Percentiles rank a stretch among this genome's conserved stretches.
Conservation (phyloP, 2,113 vertebrate species). For the Pelecanus crispus region DNA sequence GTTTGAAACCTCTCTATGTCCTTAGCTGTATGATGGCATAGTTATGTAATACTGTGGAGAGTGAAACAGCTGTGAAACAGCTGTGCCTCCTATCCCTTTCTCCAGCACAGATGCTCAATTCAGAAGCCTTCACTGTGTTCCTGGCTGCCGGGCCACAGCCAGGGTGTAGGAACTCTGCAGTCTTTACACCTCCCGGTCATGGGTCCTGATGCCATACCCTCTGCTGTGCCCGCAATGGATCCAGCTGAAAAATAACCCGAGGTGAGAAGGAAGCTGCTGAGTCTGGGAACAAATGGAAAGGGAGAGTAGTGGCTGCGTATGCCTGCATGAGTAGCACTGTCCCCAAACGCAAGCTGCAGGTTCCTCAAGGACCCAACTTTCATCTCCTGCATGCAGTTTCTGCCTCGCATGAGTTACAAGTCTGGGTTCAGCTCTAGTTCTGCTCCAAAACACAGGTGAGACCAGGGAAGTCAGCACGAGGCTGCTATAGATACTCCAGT, state of each 20-base stretch:
- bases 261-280: background rate
- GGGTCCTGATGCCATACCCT: background rate
- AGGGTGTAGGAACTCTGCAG: background rate
- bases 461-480: fast-evolving
- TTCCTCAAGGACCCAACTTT: background rate
- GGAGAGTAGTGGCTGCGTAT: background rate
- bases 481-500: background rate
- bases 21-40: background rate
- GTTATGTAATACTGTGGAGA: background rate
- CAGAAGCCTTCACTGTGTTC: background rate
- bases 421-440: background rate
- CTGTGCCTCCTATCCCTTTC: background rate
- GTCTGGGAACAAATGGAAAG: background rate
- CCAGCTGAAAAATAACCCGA: background rate
- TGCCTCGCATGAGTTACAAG: background rate
- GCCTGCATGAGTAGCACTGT: background rate
- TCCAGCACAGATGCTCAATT: background rate
- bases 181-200: background rate
- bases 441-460: background rate
- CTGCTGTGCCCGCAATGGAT: background rate
- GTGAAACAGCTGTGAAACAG: background rate
- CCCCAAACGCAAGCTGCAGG: fast-evolving
- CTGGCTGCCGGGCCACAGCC: background rate
- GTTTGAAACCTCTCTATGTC: background rate
- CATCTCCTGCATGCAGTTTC: background rate